Evolutionary conservation across 1,140 invertebrate genomes (phyloP).

Genomic region (Atta colombica): DNA sequence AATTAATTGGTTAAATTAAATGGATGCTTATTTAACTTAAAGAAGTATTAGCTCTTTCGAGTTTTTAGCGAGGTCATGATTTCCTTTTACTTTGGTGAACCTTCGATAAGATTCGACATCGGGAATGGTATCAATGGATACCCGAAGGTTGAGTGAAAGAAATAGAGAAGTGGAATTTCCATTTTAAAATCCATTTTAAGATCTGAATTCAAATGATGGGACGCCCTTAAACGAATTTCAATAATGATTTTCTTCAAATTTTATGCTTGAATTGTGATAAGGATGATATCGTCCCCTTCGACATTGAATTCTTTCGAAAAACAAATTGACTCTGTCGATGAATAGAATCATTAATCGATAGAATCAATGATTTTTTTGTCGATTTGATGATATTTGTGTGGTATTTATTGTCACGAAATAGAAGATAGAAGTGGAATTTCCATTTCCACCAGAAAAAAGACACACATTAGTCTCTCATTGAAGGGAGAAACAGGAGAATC

Average conservation of each 20-base stretch:
- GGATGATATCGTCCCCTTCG: neutral
- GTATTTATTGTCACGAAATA: neutral
- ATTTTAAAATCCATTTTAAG: conserved; percentile 32
- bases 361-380: neutral
- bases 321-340: conserved; percentile 45
- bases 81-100: neutral
- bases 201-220: conserved; percentile 36
- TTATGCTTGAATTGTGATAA: conserved; percentile 38
- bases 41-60: conserved; percentile 24
- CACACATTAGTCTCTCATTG: neutral
- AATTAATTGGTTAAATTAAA: conserved; percentile 38
- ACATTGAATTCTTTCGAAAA: neutral
- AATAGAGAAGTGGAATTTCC: conserved; percentile 51
- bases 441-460: neutral
- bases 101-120: conserved; percentile 13
- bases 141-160: conserved; percentile 8
- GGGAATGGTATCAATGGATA: conserved; percentile 3
- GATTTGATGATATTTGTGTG: neutral
- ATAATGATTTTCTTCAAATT: conserved; percentile 62
- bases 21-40: conserved; percentile 27
- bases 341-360: conserved; percentile 45
- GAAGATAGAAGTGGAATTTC: neutral
- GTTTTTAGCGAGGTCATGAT: neutral
- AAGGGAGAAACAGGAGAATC: neutral
- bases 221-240: conserved; percentile 50